These are phyloP conservation scores for Tichodroma muraria DNA, from an alignment of 2,113 vertebrate genomes.

Conservation along the genomic window DNA sequence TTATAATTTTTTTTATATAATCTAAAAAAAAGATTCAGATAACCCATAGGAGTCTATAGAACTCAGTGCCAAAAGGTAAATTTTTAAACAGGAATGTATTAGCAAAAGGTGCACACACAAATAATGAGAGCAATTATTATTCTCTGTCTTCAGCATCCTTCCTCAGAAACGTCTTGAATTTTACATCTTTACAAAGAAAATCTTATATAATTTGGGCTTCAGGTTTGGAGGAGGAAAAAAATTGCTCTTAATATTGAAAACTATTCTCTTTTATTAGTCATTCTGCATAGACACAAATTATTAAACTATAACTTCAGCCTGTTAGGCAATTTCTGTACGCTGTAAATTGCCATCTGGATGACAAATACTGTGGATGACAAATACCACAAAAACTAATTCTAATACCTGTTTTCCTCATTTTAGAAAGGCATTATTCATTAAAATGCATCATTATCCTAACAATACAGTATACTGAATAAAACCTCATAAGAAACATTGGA, in stretches of 20 bases:
- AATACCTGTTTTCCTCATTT: not conserved
- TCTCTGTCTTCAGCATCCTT: not conserved
- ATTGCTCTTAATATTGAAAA: not conserved
- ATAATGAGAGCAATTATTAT: not conserved
- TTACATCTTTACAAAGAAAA: not conserved
- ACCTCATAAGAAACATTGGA: not conserved
- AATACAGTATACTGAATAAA: not conserved
- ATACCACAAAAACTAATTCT: not conserved
- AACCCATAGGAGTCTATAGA: not conserved
- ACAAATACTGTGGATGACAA: not conserved
- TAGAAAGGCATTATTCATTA: not conserved
- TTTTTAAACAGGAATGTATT: not conserved
- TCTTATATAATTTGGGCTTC: not conserved
- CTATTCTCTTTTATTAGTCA: not conserved
- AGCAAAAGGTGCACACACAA: not conserved
- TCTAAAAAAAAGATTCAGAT: not conserved
- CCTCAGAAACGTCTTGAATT: not conserved
- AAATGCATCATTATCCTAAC: not conserved
- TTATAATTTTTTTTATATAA: not conserved
- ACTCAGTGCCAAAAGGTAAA: not conserved
- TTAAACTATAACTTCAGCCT: not conserved
- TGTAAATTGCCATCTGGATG: not conserved
- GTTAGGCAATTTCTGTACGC: not conserved
- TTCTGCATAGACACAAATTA: not conserved
- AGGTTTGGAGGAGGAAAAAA: not conserved